These are phyloP conservation scores for Plusia festucae DNA, from an alignment of 2,888 invertebrate genomes.

Conservation along the genomic window DNA sequence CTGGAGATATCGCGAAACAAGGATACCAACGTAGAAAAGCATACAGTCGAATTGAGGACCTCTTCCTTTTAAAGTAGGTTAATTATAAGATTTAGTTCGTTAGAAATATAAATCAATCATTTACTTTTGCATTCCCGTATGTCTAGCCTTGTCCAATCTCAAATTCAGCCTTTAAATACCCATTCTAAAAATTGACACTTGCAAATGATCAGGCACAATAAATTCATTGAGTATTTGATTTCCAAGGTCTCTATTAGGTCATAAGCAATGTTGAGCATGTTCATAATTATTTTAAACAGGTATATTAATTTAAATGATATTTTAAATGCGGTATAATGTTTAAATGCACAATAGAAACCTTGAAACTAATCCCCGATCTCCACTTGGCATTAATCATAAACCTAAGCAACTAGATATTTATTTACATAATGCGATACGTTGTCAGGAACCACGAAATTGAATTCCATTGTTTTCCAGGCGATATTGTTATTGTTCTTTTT, in stretches of 20 bases:
- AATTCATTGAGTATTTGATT: slow-evolving; percentile 8
- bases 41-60: no score
- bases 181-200: slow-evolving; percentile 17
- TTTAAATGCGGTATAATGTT: neutral
- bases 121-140: slow-evolving; percentile 3
- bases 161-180: slow-evolving; percentile 16
- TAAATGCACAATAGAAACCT: slow-evolving; percentile 7
- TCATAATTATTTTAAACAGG: neutral
- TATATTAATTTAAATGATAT: neutral
- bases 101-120: neutral
- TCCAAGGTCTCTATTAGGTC: slow-evolving; percentile 20
- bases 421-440: neutral
- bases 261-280: neutral
- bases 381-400: neutral
- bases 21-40: no score
- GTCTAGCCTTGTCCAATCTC: slow-evolving; percentile 11
- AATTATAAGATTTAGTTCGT: no score
- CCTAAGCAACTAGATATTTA: neutral
- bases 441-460: slow-evolving; percentile 1
- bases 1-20: no score
- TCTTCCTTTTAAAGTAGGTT: no score
- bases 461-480: neutral
- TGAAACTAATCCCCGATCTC: neutral
- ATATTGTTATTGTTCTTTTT: neutral
- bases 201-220: slow-evolving; percentile 14